phyloP scores from a whole-genome alignment of 1,140 invertebrate species.

The Drosophila azteca region DNA sequence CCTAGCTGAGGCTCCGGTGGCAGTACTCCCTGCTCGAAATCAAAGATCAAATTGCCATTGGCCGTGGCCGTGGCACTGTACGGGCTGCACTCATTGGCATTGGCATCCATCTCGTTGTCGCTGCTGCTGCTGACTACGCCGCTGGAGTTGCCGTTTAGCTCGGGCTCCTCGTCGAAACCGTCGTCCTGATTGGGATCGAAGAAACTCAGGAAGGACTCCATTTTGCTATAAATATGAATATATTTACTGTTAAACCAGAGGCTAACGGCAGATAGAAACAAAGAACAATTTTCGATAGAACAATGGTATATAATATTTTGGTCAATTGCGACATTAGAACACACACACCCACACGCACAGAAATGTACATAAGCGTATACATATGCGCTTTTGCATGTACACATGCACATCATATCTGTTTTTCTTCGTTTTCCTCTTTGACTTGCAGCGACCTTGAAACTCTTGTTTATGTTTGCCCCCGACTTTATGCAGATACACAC shows the following conservation, averaged over 20 bases:
- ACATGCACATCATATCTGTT: constrained; percentile 24
- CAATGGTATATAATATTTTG: constrained; percentile 20
- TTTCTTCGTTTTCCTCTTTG: constrained; percentile 57
- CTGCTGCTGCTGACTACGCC: constrained; percentile 61
- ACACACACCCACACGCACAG: constrained; percentile 1
- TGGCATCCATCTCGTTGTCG: constrained; percentile 68
- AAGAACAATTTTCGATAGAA: constrained; percentile 14
- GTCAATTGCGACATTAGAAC: constrained; percentile 59
- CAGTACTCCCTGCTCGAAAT: constrained; percentile 85
- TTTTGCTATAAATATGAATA: constrained; percentile 1
- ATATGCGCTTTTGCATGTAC: background rate
- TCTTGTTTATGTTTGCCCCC: constrained; percentile 69
- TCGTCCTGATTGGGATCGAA: constrained; percentile 87
- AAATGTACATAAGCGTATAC: too few relatives aligned
- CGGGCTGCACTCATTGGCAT: constrained; percentile 52
- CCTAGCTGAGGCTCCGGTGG: constrained; percentile 96
- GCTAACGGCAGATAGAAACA: background rate
- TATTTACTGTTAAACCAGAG: too few relatives aligned
- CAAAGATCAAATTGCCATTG: constrained; percentile 83
- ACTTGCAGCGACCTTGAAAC: constrained; percentile 73
- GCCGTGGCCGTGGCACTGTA: constrained; percentile 69
- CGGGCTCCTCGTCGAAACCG: constrained; percentile 74
- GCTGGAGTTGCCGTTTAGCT: constrained; percentile 72
- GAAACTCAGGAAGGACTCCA: constrained; percentile 88
- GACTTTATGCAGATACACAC: constrained; percentile 34